Percentiles rank a stretch among this genome's conserved stretches.
Evolutionary conservation across 2,113 vertebrate species (phyloP).

Genomic region (Heloderma charlesbogerti): DNA sequence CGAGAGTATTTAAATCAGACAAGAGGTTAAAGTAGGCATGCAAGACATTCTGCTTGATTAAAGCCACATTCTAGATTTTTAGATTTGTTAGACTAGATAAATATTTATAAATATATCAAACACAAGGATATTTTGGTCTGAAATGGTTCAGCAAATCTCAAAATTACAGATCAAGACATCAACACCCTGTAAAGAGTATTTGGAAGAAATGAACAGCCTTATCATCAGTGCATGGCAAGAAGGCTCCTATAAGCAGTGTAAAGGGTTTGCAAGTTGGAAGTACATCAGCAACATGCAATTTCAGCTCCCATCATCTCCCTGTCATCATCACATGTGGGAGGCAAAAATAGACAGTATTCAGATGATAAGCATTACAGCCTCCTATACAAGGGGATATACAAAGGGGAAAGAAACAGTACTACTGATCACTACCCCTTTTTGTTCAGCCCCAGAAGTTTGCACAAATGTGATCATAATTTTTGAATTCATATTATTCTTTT

Average conservation of each 20-base stretch:
- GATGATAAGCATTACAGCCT: not conserved
- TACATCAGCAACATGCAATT: not conserved
- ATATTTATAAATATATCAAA: not conserved
- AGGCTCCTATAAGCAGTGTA: not conserved
- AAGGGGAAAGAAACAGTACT: not conserved
- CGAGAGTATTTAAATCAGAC: slow-evolving; percentile 65
- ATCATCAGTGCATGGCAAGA: not conserved
- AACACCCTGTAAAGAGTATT: not conserved
- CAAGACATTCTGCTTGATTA: slow-evolving; percentile 22
- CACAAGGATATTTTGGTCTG: not conserved
- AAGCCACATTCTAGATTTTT: slow-evolving; percentile 12
- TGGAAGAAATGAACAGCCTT: not conserved
- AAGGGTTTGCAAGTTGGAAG: not conserved
- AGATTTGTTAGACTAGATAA: slow-evolving; percentile 28
- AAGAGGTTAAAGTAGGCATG: slow-evolving; percentile 72
- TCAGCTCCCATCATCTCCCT: not conserved
- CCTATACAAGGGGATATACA: not conserved
- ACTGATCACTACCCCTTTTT: too few species aligned
- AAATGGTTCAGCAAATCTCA: not conserved
- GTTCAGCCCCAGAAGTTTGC: too few species aligned
- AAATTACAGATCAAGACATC: slow-evolving; percentile 19
- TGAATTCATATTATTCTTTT: too few species aligned
- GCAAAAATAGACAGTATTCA: not conserved
- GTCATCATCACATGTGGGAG: not conserved
- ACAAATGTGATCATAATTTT: too few species aligned